Evolutionary conservation across 35 echinoderm and acorn worm species (phyloP).

Genomic region (Ptychodera flava): DNA sequence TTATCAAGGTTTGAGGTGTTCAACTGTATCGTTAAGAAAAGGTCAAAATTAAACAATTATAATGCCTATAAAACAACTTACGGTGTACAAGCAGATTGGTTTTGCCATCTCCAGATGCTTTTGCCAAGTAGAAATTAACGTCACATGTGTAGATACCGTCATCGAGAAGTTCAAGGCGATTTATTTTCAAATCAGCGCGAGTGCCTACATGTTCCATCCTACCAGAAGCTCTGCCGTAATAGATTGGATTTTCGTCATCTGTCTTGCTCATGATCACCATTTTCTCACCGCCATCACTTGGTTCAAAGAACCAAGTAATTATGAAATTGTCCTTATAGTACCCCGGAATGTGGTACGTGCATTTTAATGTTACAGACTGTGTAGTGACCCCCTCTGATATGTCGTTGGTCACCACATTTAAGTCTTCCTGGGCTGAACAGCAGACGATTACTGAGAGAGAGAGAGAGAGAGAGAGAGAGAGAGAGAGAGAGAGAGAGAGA

Average conservation of each 20-base stretch:
- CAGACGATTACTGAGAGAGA: too few species aligned
- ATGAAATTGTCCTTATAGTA: not conserved
- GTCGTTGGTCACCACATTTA: not conserved
- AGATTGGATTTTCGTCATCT: not conserved
- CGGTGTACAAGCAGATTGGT: not conserved
- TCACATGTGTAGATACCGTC: not conserved
- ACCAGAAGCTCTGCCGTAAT: not conserved
- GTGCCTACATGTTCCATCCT: not conserved
- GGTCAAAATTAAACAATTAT: too few species aligned
- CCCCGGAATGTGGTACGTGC: not conserved
- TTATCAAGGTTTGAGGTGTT: too few species aligned
- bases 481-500: too few species aligned
- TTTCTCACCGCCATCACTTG: not conserved
- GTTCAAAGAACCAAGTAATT: not conserved
- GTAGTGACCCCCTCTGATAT: not conserved
- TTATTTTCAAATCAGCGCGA: not conserved
- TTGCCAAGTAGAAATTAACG: not conserved
- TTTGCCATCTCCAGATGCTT: not conserved
- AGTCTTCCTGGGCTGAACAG: too few species aligned
- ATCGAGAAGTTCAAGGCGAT: not conserved
- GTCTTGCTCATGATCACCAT: not conserved
- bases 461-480: too few species aligned
- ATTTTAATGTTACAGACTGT: not conserved
- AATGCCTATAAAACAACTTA: not conserved
- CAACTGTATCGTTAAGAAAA: too few species aligned